Conservation (phyloP, 2,888 invertebrate genomes). For the Autographa gamma region DNA sequence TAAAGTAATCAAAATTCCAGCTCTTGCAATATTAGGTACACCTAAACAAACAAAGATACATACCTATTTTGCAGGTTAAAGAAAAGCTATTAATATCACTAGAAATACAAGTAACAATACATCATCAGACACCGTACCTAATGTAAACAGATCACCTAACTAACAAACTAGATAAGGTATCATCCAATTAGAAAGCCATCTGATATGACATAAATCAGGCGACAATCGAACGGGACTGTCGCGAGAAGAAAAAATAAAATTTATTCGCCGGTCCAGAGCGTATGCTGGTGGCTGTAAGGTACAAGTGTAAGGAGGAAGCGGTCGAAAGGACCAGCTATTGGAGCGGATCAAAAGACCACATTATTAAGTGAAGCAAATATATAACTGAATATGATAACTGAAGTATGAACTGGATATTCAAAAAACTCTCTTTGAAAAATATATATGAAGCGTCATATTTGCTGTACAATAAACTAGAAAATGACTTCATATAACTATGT, state of each 20-base stretch:
- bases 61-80: no score
- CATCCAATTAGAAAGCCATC: conserved; percentile 59
- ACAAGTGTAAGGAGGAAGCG: conserved; percentile 31
- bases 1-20: no score
- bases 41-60: no score
- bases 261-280: conserved; percentile 61
- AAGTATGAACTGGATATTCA: no score
- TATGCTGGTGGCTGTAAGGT: conserved; percentile 42
- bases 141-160: conserved; percentile 19
- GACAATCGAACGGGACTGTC: conserved; percentile 67
- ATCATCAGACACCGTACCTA: not conserved
- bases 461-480: no score
- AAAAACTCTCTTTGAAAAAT: no score
- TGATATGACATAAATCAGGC: conserved; percentile 69
- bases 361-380: no score
- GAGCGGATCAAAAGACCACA: not conserved
- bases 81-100: no score
- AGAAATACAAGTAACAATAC: not conserved
- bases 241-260: conserved; percentile 72
- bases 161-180: conserved; percentile 38
- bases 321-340: not conserved
- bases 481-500: no score
- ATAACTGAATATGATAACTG: no score
- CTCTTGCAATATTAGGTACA: no score
- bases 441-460: no score